Base-by-base conservation (phyloP, 2,113 vertebrate genomes). In the Urocynchramus pylzowi region DNA sequence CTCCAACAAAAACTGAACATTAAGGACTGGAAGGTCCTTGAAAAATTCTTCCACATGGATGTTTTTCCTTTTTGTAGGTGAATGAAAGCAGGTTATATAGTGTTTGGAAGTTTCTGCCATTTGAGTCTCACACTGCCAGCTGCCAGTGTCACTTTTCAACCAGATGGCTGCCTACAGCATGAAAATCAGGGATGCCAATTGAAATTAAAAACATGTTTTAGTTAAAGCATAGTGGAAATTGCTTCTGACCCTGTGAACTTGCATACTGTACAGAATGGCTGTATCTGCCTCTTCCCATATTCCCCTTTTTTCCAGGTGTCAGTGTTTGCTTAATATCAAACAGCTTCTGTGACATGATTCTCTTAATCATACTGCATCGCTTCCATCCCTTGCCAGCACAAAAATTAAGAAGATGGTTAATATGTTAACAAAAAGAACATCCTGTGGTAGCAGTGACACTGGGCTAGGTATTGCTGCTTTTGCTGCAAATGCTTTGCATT, bases 121-220 rank as follows among this genome's bases (percentile, higher is more conserved):
- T 97, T 92, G 85, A 84, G 73, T 94, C 54, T 86, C 56, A 22
- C 44, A 8, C 71, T 94, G 75, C 79, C 76, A 93, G 63, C 50
- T 92, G 84, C 52, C 84, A 84, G 81, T 70, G 79, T 96, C 82
- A 65, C 59, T 93, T 83, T 89, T 78, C 92, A 97, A 85, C 92
- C 96, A 96, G 93, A 94, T 96, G 96, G 92, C 83, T 92, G 93
- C 85, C 88, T 92, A 57, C 63, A 92, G 85, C 93, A 87, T 68
- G 71, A 86, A 84, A 78, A 64, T 81, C 86, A 81, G 85, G 53
- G 73, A 82, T 93, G 93, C 85, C 93, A 95, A 30, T 24, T 75
- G 92, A 95, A 90, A 96, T 96, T 87, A 82, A 90, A 96, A 95
- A 30, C 7, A 5, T 86, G 91, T 86, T 93, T 71, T 45, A 54